Evolutionary conservation across 1,140 invertebrate genomes (phyloP).

Genomic region (Bombus consobrinus): DNA sequence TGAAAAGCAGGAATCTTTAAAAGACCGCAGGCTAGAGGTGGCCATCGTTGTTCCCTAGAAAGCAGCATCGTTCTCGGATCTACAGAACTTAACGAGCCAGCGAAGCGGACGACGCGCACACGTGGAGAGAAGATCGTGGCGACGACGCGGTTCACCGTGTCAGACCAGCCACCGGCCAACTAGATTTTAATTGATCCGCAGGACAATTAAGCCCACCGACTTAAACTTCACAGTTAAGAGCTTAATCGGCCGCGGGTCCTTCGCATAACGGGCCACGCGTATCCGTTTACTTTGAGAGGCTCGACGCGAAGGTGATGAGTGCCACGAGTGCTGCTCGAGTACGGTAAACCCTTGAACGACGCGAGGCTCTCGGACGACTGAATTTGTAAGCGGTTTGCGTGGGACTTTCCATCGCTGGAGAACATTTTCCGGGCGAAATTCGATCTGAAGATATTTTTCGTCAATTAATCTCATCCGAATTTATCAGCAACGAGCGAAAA

Average conservation of each 20-base stretch:
- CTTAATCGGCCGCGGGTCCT: slow-evolving; percentile 12
- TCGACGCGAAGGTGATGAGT: not conserved
- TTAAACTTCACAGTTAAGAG: not conserved
- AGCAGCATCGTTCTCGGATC: not conserved
- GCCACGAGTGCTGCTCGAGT: not conserved
- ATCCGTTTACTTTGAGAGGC: not conserved
- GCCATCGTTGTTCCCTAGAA: not conserved
- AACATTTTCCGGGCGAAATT: no score
- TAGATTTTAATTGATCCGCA: slow-evolving; percentile 57
- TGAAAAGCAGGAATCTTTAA: slow-evolving; percentile 33
- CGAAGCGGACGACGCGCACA: no score
- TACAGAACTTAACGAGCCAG: not conserved
- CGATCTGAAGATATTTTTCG: no score
- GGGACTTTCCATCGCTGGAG: no score
- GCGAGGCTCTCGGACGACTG: not conserved
- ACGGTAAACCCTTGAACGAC: not conserved
- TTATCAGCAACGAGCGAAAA: no score
- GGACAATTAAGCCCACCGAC: slow-evolving; percentile 5
- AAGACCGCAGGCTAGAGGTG: not conserved
- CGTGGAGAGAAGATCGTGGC: not conserved
- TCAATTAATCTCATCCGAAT: no score
- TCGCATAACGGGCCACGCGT: slow-evolving; percentile 15
- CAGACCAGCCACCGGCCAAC: not conserved
- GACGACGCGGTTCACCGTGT: not conserved
- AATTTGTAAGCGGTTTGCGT: not conserved